Conservation (phyloP, 2,113 vertebrate genomes). For the Coregonus clupeaformis region DNA sequence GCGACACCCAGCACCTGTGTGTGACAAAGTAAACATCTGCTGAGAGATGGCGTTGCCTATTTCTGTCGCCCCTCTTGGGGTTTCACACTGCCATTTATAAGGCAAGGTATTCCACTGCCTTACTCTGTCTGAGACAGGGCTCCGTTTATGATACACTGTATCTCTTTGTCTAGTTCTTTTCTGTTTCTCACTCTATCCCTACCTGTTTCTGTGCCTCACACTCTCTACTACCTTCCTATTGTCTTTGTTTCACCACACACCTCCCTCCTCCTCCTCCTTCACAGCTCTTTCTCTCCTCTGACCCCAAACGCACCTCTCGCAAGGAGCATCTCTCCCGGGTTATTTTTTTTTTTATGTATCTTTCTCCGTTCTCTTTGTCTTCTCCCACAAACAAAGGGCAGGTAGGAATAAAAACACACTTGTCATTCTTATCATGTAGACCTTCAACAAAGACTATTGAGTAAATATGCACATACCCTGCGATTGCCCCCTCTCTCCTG, state of each 20-base stretch:
- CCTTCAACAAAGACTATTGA: conserved; percentile 36
- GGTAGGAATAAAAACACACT: conserved; percentile 50
- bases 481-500: conserved; percentile 44
- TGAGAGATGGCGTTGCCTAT: not conserved
- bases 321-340: conserved; percentile 54
- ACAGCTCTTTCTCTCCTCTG: conserved; percentile 46
- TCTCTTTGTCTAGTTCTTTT: not conserved
- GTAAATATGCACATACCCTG: conserved; percentile 47
- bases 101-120: not conserved
- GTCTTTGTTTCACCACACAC: conserved; percentile 47
- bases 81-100: not conserved
- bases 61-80: not conserved
- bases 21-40: not conserved
- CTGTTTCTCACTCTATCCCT: not conserved
- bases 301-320: conserved; percentile 47
- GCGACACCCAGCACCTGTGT: not conserved
- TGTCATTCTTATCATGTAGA: not conserved
- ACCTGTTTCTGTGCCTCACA: not conserved
- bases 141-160: not conserved
- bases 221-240: conserved; percentile 39
- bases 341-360: conserved; percentile 55
- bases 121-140: not conserved
- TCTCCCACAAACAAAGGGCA: conserved; percentile 53
- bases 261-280: conserved; percentile 46
- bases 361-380: conserved; percentile 31